These are phyloP conservation scores for Shargacucullia verbasci DNA, from an alignment of 2,888 invertebrate species.

Conservation along the genomic window DNA sequence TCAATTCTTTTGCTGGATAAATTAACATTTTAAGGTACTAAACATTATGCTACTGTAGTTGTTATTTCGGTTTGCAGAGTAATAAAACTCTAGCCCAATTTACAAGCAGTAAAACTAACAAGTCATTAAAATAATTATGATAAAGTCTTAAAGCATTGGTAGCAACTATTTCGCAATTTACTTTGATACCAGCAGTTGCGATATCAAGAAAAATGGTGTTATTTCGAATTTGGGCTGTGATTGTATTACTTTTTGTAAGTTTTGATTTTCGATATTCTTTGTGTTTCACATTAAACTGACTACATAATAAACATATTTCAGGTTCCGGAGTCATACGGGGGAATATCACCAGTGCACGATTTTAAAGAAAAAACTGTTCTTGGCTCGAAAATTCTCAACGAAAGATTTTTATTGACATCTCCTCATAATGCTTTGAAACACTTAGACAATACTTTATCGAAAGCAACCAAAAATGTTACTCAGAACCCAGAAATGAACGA, in stretches of 20 bases:
- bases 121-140: conserved; percentile 29
- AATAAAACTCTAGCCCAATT: conserved; percentile 31
- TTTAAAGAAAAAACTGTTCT: conserved; percentile 69
- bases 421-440: conserved; percentile 79
- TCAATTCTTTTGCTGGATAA: conserved; percentile 82
- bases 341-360: conserved; percentile 83
- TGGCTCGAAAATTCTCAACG: conserved; percentile 62
- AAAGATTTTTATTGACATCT: conserved; percentile 68
- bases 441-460: conserved; percentile 76
- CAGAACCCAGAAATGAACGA: conserved; percentile 83
- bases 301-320: conserved; percentile 52
- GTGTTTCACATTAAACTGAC: conserved; percentile 5
- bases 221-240: conserved; percentile 35
- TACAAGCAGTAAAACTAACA: conserved; percentile 29
- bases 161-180: conserved; percentile 16
- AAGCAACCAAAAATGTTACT: conserved; percentile 80
- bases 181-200: conserved; percentile 20
- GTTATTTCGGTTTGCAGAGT: conserved; percentile 1
- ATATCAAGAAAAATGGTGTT: conserved; percentile 33
- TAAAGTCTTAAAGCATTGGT: conserved; percentile 7
- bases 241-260: conserved; percentile 52
- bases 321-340: conserved; percentile 66
- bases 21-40: conserved; percentile 12
- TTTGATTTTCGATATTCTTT: not conserved
- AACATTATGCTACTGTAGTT: not conserved